A percentile compares a stretch with the other conserved stretches of the same genome.
Evolutionary conservation across 2,113 vertebrate species (phyloP).

Genomic region (Mustela lutreola): DNA sequence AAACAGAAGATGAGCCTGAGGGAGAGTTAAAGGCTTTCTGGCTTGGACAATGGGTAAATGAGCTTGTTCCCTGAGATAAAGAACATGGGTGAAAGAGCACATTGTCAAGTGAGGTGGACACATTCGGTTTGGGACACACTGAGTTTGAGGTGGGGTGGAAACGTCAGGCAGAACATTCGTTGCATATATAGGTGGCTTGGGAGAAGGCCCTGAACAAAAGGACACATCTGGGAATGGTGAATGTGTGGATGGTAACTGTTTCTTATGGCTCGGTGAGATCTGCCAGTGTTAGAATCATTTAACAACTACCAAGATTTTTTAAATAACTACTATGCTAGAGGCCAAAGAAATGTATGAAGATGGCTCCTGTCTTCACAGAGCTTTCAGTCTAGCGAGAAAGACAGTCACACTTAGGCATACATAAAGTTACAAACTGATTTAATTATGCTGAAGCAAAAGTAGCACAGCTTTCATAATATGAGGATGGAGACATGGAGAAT

Average conservation of each 20-base stretch:
- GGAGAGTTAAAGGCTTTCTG: not conserved
- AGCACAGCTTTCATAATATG: not conserved
- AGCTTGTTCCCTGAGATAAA: not conserved
- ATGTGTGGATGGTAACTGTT: not conserved
- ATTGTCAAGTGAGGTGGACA: not conserved
- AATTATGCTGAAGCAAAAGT: not conserved
- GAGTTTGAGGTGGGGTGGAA: not conserved
- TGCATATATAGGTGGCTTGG: not conserved
- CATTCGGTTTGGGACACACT: not conserved
- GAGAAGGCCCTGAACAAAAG: not conserved
- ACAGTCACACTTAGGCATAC: not conserved
- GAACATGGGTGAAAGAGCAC: not conserved
- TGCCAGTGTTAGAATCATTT: not conserved
- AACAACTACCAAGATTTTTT: not conserved
- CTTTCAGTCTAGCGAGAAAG: not conserved
- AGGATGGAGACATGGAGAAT: not conserved
- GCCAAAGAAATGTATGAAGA: not conserved
- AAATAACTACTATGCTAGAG: not conserved
- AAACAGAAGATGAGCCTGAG: not conserved
- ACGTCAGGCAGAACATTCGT: not conserved
- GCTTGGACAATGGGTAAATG: not conserved
- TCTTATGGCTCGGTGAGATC: not conserved
- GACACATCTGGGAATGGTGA: not conserved
- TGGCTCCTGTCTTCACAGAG: not conserved
- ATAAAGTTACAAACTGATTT: not conserved